phyloP scores from a whole-genome alignment of 2,888 invertebrate genomes.

The Trilocha varians region DNA sequence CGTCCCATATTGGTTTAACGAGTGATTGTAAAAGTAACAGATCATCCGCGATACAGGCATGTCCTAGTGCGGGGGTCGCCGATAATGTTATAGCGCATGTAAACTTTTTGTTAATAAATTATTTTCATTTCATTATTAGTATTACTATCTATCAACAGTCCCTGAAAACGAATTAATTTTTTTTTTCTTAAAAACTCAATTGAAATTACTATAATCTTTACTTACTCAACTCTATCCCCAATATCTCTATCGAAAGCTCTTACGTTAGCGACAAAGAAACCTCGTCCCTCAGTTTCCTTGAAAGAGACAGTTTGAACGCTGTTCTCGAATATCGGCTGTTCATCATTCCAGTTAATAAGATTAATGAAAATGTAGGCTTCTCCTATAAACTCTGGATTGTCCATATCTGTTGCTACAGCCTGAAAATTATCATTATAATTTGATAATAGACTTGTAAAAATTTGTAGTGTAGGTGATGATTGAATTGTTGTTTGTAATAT shows the following conservation, averaged over 20 bases:
- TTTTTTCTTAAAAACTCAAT: background rate
- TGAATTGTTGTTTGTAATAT: too few species aligned
- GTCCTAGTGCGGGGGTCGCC: too few species aligned
- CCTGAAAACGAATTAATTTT: too few species aligned
- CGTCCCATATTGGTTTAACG: too few species aligned
- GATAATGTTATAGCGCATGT: too few species aligned
- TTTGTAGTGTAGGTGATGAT: too few species aligned
- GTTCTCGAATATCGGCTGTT: conserved; percentile 74
- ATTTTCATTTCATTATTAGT: too few species aligned
- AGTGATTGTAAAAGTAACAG: too few species aligned
- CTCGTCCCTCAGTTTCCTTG: conserved; percentile 70
- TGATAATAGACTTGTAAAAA: too few species aligned
- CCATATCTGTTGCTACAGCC: conserved; percentile 51
- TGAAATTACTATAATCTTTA: conserved; percentile 8
- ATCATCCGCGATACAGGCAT: too few species aligned
- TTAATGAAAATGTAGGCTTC: conserved; percentile 56
- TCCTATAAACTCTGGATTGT: conserved; percentile 36
- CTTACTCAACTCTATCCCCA: conserved; percentile 73
- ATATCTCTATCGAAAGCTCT: conserved; percentile 76
- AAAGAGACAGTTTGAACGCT: conserved; percentile 43
- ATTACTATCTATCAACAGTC: too few species aligned
- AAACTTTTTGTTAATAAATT: too few species aligned
- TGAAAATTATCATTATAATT: conserved; percentile 18
- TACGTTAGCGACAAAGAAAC: conserved; percentile 63
- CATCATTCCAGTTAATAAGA: conserved; percentile 81